These are phyloP conservation scores for Dromiciops gliroides DNA, from an alignment of 2,113 vertebrate genomes.

Conservation along the genomic window DNA sequence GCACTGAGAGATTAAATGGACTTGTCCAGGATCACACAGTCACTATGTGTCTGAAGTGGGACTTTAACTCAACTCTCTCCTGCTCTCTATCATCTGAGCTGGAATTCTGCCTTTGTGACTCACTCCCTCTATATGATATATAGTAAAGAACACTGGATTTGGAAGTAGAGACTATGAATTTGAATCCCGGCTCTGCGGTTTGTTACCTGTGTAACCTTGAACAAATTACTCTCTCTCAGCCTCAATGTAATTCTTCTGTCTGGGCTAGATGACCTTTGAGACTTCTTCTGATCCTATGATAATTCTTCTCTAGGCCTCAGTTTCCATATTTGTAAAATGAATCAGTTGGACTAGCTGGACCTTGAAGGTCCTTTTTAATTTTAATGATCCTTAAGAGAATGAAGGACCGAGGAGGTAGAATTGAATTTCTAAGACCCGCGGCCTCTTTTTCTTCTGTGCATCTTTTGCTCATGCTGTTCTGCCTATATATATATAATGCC, in stretches of 20 bases:
- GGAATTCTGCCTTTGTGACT: neutral
- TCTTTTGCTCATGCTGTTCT: too few relatives aligned
- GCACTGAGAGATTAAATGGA: neutral
- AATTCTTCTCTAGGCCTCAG: neutral
- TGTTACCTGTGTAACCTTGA: neutral
- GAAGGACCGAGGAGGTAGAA: neutral
- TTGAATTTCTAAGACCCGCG: neutral
- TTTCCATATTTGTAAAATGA: neutral
- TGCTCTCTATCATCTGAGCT: neutral
- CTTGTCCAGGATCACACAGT: neutral
- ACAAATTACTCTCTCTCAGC: neutral
- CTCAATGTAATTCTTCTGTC: neutral
- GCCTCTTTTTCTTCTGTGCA: neutral
- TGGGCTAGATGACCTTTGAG: neutral
- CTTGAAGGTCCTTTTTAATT: neutral
- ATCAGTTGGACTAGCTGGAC: neutral
- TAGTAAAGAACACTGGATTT: neutral
- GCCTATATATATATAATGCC: too few relatives aligned
- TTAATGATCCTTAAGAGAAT: neutral
- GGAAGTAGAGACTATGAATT: neutral
- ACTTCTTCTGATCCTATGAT: neutral
- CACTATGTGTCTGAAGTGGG: neutral
- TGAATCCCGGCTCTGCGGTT: neutral
- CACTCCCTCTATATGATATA: neutral
- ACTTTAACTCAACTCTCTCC: neutral